Conservation (phyloP, 2,888 invertebrate species). For the Synanthedon formicaeformis region DNA sequence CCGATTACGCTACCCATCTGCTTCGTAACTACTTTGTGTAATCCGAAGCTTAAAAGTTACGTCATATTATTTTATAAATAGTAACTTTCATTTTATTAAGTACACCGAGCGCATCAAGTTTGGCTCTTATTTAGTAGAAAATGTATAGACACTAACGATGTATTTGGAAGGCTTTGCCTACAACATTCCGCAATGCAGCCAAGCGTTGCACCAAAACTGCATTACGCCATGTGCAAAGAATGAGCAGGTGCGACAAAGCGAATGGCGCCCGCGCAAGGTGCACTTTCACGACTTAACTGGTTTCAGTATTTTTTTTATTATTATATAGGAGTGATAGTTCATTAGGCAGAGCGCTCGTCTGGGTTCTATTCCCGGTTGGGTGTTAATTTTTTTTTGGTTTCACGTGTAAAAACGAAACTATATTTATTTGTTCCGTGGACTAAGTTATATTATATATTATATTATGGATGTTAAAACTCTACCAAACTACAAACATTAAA, state of each 20-base stretch:
- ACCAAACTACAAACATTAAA: conserved; percentile 15
- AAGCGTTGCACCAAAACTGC: conserved; percentile 44
- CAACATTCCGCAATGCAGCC: conserved; percentile 28
- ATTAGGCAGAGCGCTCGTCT: too few relatives aligned
- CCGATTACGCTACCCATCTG: background rate
- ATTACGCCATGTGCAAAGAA: conserved; percentile 57
- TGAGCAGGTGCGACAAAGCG: conserved; percentile 47
- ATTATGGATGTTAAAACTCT: conserved; percentile 5
- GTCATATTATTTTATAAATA: background rate
- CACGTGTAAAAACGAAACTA: too few relatives aligned
- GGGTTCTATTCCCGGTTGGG: too few relatives aligned
- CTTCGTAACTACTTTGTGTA: background rate
- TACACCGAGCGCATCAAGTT: too few relatives aligned
- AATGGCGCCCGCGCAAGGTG: conserved; percentile 43
- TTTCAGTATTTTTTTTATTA: too few relatives aligned
- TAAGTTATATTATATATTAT: conserved; percentile 2
- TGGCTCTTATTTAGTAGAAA: too few relatives aligned
- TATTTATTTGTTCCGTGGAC: conserved; percentile 4
- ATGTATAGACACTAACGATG: conserved; percentile 5
- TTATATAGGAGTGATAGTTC: too few relatives aligned
- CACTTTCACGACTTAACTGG: conserved; percentile 35
- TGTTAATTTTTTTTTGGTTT: too few relatives aligned
- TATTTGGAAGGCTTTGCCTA: conserved; percentile 18
- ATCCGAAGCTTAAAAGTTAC: background rate
- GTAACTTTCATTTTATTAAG: background rate